Conservation (phyloP, 1,140 invertebrate genomes). For the Pentalonia nigronervosa region DNA sequence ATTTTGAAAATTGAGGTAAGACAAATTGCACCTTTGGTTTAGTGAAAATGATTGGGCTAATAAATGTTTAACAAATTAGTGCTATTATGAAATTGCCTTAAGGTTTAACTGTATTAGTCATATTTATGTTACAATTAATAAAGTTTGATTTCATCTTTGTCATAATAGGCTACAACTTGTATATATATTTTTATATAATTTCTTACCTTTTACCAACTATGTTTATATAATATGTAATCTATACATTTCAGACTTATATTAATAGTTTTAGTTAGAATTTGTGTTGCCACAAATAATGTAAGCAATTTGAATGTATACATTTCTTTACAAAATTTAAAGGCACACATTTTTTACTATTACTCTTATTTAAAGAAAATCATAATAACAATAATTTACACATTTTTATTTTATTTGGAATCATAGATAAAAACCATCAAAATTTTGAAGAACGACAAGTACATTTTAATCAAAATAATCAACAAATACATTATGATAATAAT, state of each 20-base stretch:
- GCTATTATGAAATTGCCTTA: not conserved
- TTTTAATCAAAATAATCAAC: constrained; percentile 19
- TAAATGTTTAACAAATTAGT: not conserved
- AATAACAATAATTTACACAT: not conserved
- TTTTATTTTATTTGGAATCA: constrained; percentile 16
- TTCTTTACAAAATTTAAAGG: not conserved
- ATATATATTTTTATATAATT: not conserved
- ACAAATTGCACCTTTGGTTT: constrained; percentile 20
- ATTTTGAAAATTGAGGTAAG: constrained; percentile 30
- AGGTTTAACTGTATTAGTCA: not conserved
- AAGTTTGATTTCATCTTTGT: not conserved
- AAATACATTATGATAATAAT: constrained; percentile 39
- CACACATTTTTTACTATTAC: not conserved
- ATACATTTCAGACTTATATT: not conserved
- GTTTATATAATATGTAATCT: not conserved
- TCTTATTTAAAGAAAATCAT: not conserved
- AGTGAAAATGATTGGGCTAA: not conserved
- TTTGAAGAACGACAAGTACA: constrained; percentile 40
- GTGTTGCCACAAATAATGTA: not conserved
- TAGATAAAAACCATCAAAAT: constrained; percentile 50
- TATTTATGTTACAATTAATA: not conserved
- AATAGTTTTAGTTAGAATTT: not conserved
- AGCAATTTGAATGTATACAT: not conserved
- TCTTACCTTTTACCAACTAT: not conserved
- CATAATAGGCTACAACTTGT: not conserved